Evolutionary conservation across 2,888 invertebrate species (phyloP).

Genomic region (Erebia palarica): DNA sequence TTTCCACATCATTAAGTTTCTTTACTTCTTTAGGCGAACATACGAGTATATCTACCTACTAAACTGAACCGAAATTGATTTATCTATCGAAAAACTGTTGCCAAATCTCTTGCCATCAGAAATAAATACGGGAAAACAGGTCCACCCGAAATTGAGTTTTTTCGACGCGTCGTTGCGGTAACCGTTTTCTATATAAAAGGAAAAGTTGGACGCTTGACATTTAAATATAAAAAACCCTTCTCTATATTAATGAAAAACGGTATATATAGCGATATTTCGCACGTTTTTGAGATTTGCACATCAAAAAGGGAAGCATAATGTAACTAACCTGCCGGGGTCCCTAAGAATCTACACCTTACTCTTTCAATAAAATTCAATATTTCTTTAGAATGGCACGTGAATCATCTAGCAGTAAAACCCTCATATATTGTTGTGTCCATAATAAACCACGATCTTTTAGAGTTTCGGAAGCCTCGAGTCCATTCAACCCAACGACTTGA

Average conservation of each 20-base stretch:
- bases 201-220: constrained; percentile 14
- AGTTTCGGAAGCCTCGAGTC: no score
- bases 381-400: no score
- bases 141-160: constrained; percentile 16
- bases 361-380: no score
- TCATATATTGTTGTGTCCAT: no score
- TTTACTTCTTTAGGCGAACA: constrained; percentile 20
- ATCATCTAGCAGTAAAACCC: no score
- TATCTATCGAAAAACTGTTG: constrained; percentile 24
- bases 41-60: constrained; percentile 6
- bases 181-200: constrained; percentile 10
- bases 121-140: constrained; percentile 19
- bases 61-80: constrained; percentile 25
- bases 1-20: constrained; percentile 24
- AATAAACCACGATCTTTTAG: no score
- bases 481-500: no score
- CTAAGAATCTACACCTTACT: no score
- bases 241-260: constrained; percentile 13
- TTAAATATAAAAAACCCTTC: constrained; percentile 14
- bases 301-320: neutral
- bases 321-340: no score
- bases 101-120: constrained; percentile 14
- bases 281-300: constrained; percentile 7
- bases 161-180: constrained; percentile 17
- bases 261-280: constrained; percentile 9